Conservation (phyloP, 2,113 vertebrate species). For the Toxotes chatareus region DNA sequence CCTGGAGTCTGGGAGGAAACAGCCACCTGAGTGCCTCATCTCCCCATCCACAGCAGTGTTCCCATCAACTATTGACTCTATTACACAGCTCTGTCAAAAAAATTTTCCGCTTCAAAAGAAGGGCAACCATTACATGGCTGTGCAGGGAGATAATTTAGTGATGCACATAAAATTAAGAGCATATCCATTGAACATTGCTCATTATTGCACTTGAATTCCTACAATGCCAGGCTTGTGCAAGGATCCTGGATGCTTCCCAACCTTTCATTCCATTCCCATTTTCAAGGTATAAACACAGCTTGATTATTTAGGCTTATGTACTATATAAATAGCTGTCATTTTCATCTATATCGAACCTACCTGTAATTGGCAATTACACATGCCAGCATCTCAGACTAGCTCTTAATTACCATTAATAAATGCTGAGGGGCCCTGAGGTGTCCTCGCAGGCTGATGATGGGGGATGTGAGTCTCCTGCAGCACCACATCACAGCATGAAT, state of each 20-base stretch:
- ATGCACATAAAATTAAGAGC: constrained; percentile 79
- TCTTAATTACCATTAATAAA: constrained; percentile 86
- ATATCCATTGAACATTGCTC: constrained; percentile 79
- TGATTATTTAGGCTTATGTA: constrained; percentile 71
- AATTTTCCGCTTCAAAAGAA: constrained; percentile 81
- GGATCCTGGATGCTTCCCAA: constrained; percentile 59
- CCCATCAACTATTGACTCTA: constrained; percentile 80
- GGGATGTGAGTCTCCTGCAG: constrained; percentile 47
- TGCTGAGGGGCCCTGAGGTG: constrained; percentile 72
- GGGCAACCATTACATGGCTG: constrained; percentile 81
- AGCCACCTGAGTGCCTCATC: constrained; percentile 80
- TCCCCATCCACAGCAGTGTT: constrained; percentile 73
- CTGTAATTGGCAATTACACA: constrained; percentile 85
- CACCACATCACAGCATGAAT: constrained; percentile 75
- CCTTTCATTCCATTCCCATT: constrained; percentile 63
- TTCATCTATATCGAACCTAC: constrained; percentile 77
- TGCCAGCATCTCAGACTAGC: constrained; percentile 78
- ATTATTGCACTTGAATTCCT: constrained; percentile 78
- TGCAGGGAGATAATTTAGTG: constrained; percentile 80
- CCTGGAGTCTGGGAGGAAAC: constrained; percentile 75
- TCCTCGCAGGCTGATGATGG: constrained; percentile 64
- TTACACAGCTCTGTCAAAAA: constrained; percentile 82
- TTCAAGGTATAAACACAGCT: constrained; percentile 69
- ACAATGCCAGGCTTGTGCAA: constrained; percentile 58
- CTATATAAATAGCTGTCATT: constrained; percentile 81